A percentile compares a stretch with the other conserved stretches of the same genome.
These are phyloP conservation scores for Galbula dea DNA, from an alignment of 2,113 vertebrate genomes.

Conservation along the genomic window DNA sequence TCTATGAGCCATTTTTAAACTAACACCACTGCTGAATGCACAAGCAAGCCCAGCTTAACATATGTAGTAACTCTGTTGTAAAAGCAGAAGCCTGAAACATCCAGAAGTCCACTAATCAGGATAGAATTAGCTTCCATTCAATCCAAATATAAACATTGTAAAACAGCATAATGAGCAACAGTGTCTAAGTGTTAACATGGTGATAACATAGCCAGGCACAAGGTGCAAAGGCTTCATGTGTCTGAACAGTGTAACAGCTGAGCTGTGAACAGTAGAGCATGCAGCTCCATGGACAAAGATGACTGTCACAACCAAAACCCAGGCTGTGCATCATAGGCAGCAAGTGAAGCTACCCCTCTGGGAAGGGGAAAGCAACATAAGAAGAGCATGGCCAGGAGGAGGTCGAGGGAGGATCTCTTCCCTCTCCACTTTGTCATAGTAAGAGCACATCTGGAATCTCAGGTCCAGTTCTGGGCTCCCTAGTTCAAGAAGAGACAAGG, in stretches of 20 bases:
- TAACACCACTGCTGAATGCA: background rate
- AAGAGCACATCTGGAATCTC: too few species aligned
- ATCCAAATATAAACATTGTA: background rate
- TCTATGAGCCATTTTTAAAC: background rate
- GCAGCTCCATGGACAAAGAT: background rate
- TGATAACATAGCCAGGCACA: background rate
- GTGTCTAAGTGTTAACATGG: background rate
- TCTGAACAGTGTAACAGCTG: background rate
- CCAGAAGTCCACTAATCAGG: background rate
- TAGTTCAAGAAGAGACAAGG: too few species aligned
- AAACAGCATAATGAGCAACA: background rate
- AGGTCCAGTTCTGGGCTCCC: too few species aligned
- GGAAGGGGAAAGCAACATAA: background rate
- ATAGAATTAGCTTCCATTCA: background rate
- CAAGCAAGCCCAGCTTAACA: background rate
- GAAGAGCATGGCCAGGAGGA: too few species aligned
- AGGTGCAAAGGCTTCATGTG: background rate
- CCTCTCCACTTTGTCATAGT: too few species aligned
- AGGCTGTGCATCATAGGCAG: background rate
- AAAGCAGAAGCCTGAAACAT: background rate
- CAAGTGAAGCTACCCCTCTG: background rate
- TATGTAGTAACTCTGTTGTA: rapidly evolving
- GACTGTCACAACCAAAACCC: background rate
- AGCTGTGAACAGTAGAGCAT: background rate
- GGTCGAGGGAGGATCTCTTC: too few species aligned